Percentiles rank a stretch among this genome's conserved stretches.
These are phyloP conservation scores for Ectemnius lituratus DNA, from an alignment of 2,888 invertebrate species.

Conservation along the genomic window DNA sequence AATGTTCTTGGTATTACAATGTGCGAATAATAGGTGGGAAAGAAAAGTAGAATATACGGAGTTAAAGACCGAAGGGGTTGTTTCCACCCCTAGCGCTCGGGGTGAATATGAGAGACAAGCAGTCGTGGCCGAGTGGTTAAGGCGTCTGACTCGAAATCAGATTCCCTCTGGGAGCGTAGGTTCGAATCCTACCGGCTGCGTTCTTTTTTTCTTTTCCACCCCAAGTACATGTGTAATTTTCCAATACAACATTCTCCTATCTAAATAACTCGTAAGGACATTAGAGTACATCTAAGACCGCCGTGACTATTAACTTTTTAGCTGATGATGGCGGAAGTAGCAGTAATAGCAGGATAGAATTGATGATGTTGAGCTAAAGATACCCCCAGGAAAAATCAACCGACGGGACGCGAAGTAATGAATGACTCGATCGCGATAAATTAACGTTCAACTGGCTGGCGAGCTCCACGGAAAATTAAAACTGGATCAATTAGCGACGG, in stretches of 20 bases:
- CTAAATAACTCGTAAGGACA: too few species aligned
- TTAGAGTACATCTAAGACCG: too few species aligned
- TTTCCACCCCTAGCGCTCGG: slow-evolving; percentile 32
- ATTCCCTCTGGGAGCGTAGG: slow-evolving; percentile 94
- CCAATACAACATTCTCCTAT: too few species aligned
- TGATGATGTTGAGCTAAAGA: neutral
- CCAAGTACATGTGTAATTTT: too few species aligned
- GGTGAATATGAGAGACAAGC: slow-evolving; percentile 73
- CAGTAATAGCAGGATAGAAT: too few species aligned
- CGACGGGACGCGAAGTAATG: slow-evolving; percentile 4
- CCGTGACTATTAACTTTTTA: too few species aligned
- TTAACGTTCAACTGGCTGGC: neutral
- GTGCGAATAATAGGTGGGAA: neutral
- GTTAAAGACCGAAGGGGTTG: slow-evolving; percentile 18
- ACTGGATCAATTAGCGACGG: slow-evolving; percentile 41
- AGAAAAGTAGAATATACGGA: neutral
- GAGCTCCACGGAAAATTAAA: slow-evolving; percentile 29
- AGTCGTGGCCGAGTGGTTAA: slow-evolving; percentile 93
- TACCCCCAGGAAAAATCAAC: slow-evolving; percentile 7
- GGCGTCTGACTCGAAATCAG: slow-evolving; percentile 94
- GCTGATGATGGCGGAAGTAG: too few species aligned
- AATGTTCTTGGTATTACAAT: too few species aligned
- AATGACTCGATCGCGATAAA: slow-evolving; percentile 18
- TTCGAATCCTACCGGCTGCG: slow-evolving; percentile 94
- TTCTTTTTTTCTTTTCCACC: slow-evolving; percentile 10